Evolutionary conservation across 2,797 vertebrate species (phyloP).

Genomic region (Typhlichthys eigenmanni): DNA sequence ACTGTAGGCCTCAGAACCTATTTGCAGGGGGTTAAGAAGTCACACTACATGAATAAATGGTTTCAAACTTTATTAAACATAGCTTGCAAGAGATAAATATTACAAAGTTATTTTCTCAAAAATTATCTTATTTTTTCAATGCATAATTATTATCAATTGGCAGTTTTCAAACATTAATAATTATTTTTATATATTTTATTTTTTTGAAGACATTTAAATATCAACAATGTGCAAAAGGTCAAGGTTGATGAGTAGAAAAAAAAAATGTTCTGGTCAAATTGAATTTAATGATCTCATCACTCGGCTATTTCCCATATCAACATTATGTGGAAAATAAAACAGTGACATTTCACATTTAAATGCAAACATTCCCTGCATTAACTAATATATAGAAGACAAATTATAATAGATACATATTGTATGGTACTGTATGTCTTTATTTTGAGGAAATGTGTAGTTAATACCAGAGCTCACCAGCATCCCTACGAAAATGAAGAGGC

Average conservation of each 20-base stretch:
- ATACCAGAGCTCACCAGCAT: too few relatives aligned
- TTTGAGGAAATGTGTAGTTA: too few relatives aligned
- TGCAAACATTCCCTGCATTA: too few relatives aligned
- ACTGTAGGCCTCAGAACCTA: too few relatives aligned
- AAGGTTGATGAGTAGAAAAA: conserved; percentile 74
- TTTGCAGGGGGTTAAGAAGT: conserved; percentile 37
- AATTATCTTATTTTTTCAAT: conserved; percentile 94
- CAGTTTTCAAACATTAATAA: conserved; percentile 91
- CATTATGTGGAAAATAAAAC: too few relatives aligned
- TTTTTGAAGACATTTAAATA: conserved; percentile 92
- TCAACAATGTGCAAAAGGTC: conserved; percentile 92
- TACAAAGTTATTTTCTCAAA: conserved; percentile 99
- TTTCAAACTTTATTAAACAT: conserved; percentile 99
- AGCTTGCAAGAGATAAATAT: conserved; percentile 99
- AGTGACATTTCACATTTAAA: too few relatives aligned
- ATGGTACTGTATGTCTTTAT: too few relatives aligned
- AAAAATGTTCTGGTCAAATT: conserved; percentile 37
- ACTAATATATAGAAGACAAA: too few relatives aligned
- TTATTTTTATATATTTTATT: conserved; percentile 73
- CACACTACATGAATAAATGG: conserved; percentile 83
- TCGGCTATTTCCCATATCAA: too few relatives aligned
- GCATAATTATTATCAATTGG: conserved; percentile 88
- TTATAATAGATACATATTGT: too few relatives aligned
- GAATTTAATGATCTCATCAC: conserved; percentile 6
- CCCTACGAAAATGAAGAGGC: too few relatives aligned